Evolutionary conservation across 1,140 invertebrate species (phyloP), one percentile per base, ranked within the genome.

Genomic region (Drosophila bocki): DNA sequence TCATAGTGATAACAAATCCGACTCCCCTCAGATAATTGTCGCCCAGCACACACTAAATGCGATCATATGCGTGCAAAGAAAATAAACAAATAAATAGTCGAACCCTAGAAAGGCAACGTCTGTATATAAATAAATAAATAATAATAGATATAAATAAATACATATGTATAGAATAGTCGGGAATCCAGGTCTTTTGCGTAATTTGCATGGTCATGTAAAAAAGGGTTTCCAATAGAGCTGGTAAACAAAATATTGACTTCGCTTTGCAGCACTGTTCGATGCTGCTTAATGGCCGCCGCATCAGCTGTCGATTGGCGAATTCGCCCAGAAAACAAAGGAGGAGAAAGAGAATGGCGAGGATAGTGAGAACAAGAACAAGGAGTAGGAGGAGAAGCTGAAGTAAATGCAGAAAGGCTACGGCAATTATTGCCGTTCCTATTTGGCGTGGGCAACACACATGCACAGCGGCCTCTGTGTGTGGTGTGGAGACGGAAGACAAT

Each of bases 301-400:
- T 74, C 70, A 74, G 70, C 70, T 72, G 70, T 72, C 54, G 53
- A 74, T 72, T 72, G 53, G 68, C 70, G 39, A 72, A 70, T 53
- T 70, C 32, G 63, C 47, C 26, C 39, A 44, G 62, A 22, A 53
- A 50, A 72, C 39, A 60, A 44, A 59, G 42, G 4, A 67, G 32
- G 29, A 32, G 22, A 50, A 17, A 26, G 35, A 41, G 47, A 39
- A 41, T n/a, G n/a, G 12, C 12, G 26, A 62, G 33, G 60, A 22
- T 19, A 8, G 41, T 13, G 33, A 19, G n/a, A 29, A 53, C 13
- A 32, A 50, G 29, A 33, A 15, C 12, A 35, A 41, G 50, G 44
- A 50, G 35, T 7, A 51, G 54, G 22, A 33, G 42, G 32, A 39
- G 13, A 48, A 22, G 35, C 41, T 59, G 42, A 58, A 48, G 37